phyloP scores from a whole-genome alignment of 2,888 invertebrate species.

The Drosophila aldrichi region DNA sequence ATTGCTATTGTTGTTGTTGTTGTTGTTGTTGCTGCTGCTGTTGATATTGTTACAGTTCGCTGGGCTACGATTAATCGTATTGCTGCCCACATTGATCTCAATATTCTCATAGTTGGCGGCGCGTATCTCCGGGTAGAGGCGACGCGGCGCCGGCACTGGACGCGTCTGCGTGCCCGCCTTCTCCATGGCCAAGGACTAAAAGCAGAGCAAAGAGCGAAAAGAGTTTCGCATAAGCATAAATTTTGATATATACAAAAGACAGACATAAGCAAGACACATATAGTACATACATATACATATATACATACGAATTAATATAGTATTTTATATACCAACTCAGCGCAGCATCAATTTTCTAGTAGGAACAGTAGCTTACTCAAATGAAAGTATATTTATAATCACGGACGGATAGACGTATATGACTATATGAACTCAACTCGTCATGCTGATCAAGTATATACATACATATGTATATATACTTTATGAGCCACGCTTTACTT shows the following conservation, averaged over 20 bases:
- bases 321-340: too few species aligned
- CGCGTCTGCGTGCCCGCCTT: slow-evolving; percentile 62
- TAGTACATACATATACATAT: background rate
- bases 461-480: too few species aligned
- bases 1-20: slow-evolving; percentile 51
- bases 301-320: background rate
- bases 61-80: slow-evolving; percentile 44
- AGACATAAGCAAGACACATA: background rate
- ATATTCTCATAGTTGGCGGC: slow-evolving; percentile 84
- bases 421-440: too few species aligned
- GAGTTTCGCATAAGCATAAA: slow-evolving; percentile 28
- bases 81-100: slow-evolving; percentile 69
- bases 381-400: too few species aligned
- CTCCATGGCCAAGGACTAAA: slow-evolving; percentile 51
- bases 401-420: too few species aligned
- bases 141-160: slow-evolving; percentile 84
- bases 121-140: slow-evolving; percentile 77
- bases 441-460: too few species aligned
- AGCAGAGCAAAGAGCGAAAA: slow-evolving; percentile 4
- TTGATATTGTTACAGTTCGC: slow-evolving; percentile 35
- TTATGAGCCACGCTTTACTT: too few species aligned
- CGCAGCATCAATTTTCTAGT: too few species aligned
- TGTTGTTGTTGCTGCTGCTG: background rate
- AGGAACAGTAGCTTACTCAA: too few species aligned
- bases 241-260: slow-evolving; percentile 25